Base-by-base conservation (phyloP, 2,888 invertebrate species). In the Julus scanicus region DNA sequence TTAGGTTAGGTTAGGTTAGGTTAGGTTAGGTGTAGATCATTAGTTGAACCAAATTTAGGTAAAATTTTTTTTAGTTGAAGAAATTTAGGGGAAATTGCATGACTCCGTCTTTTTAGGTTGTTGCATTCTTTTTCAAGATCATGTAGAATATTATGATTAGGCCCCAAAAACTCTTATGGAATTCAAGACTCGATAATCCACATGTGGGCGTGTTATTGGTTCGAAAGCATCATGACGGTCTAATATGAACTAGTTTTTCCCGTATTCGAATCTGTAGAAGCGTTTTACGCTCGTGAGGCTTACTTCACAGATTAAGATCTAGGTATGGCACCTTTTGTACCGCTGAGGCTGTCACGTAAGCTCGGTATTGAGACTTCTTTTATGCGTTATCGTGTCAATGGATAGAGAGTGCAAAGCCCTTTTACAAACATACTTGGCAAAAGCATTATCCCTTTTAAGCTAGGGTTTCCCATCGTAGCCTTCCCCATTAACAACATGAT, bases 361-460 rank as follows among this genome's bases (percentile, higher is more conserved):
- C 80, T 80, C 37, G 80, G 80, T 80, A 80, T 80, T 80, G 37
- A 80, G 37, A 80, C 80, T 37, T 4, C 37, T 80, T 80, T 80
- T 80, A 37, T 80, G 37, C 80, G 37, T 37, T 39, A 0, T 37
- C 80, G 13, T 80, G 80, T 37, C 80, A 80, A 80, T 37, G 80
- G 37, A 80, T 80, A 15, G 80, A 15, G 80, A 80, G 80, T 80
- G 80, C 80, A 80, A 80, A 80, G 80, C 80, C 80, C 80, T 80
- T 80, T 80, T 80, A 80, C 80, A 80, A 80, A 80, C 80, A 71
- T 13, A 80, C 80, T 80, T 15, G 80, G 80, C 80, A 80, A 80
- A 80, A 80, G 37, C 80, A 80, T 80, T 80, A 80, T 80, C 80
- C 80, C 37, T 80, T 80, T 80, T 80, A 80, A 80, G 29, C 80